Base-by-base conservation (phyloP, 2,888 invertebrate species). In the Eupithecia dodoneata region DNA sequence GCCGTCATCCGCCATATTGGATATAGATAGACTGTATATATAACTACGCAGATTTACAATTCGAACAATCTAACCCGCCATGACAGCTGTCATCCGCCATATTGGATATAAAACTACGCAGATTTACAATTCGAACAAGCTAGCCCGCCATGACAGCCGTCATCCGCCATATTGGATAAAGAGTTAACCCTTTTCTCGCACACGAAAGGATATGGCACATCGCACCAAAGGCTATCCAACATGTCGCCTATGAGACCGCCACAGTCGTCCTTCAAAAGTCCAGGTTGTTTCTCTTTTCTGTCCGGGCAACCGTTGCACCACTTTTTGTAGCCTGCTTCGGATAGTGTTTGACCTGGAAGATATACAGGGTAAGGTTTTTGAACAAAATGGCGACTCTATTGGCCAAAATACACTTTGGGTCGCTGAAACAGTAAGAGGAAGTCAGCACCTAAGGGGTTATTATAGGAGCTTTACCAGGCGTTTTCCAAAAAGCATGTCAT, bases 321-420 rank as follows among this genome's bases (percentile, higher is more conserved):
- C 0, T 77, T 74, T 41, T 78, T 75, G 55, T 76, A 85, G 0
- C 84, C 84, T 4, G 84, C 83, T 41, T 80, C 78, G 42, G 44
- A 30, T 0, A 85, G 13, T 0, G 79, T 81, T 49, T 84, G 75
- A 42, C 81, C 84, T 85, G 76, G 18, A 78, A 70, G 9, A 63
- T 63, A 63, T 30, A 63, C 4, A 1, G 18, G 18, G 63, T 63
- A 18, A 59, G 7, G n/a, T 55, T n/a, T 7, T 2, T 52, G 55
- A 55, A 0, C n/a, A n/a, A 55, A 55, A n/a, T 55, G 6, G 52
- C 52, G 5, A 15, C 52, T 15, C 2, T 15, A 15, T 15, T 52
- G 49, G 49, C 1, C 30, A 52, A 5, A 5, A 7, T 7, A 45
- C 45, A 45, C 45, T 45, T 6, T 6, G 6, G 7, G 6, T 45